Evolutionary conservation across 1,140 invertebrate species (phyloP), one percentile per base, ranked within the genome.

Genomic region (Zaprionus inermis): DNA sequence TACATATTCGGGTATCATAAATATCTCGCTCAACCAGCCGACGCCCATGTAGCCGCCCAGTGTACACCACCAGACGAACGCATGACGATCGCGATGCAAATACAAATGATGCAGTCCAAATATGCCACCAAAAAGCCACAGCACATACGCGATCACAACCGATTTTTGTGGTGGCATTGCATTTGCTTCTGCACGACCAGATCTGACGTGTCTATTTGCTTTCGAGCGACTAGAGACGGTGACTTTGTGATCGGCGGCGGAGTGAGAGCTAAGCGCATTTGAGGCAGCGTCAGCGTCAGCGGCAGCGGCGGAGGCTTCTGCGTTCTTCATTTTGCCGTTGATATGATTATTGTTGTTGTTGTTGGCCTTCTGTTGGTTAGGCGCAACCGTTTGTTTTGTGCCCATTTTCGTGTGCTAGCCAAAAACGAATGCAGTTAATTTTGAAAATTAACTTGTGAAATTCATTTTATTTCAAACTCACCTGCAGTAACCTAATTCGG

Each of bases 41-140:
- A 97, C 83, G 4, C 97, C 97, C 80, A 96, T 94, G 82, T 97
- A 97, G 4, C 97, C 98, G 14, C 97, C 98, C 10, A 97, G 93
- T 0, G 97, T 97, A 54, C 95, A 95, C 94, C 96, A 96, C 95
- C 96, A 98, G 0, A 98, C 93, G 85, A 99, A 97, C 0, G 96
- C 98, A 84, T 99, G 98, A n/a, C 95, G 94, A 92, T 98, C 97
- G 63, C 98, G 93, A 51, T 95, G 94, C 49, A 99, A 93, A 92
- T 99, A 99, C 82, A 98, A 94, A 91, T 98, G 97, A 93, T 99
- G 98, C 2, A 97, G 92, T 1, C 98, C 98, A 75, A 97, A 96
- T 78, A 97, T 93, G 10, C 98, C 98, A 36, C 97, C 97, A 72
- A 97, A 94, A 0, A 98, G 82, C 98, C 98, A 98, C 16, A 97